These are phyloP conservation scores for Cremastobaeus sp. DNA, from an alignment of 2,888 invertebrate species.

Conservation along the genomic window DNA sequence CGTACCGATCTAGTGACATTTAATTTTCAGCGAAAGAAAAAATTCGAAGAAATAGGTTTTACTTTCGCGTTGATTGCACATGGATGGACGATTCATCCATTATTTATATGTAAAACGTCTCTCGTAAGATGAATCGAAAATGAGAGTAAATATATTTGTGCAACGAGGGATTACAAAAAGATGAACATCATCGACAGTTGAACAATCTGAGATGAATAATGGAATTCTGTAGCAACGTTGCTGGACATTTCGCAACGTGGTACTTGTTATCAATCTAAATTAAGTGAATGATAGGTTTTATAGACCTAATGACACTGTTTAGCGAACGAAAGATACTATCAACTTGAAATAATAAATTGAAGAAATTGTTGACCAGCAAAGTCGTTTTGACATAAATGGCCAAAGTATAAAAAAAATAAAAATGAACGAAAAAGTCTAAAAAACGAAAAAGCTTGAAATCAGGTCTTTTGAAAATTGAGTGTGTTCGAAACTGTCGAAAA, in stretches of 20 bases:
- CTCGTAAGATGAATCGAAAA: conserved; percentile 38
- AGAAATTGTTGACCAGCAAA: too few species aligned
- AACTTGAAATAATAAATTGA: too few species aligned
- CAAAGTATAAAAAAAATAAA: too few species aligned
- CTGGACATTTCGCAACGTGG: neutral
- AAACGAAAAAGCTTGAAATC: too few species aligned
- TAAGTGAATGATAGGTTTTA: too few species aligned
- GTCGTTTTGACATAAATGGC: too few species aligned
- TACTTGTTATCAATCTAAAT: too few species aligned
- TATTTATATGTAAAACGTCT: conserved; percentile 34
- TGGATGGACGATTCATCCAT: conserved; percentile 20
- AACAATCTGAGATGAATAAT: conserved; percentile 16
- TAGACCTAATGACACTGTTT: too few species aligned
- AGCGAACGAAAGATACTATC: too few species aligned
- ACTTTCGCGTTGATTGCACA: conserved; percentile 22
- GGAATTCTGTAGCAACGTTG: neutral
- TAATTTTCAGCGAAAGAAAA: conserved; percentile 24
- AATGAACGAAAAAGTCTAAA: too few species aligned
- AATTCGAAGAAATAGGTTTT: conserved; percentile 9
- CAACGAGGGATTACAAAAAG: conserved; percentile 28
- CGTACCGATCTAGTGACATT: conserved; percentile 22
- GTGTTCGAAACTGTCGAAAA: too few species aligned
- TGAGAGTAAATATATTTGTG: conserved; percentile 39
- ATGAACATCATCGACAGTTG: conserved; percentile 18
- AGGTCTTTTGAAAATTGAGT: too few species aligned